Conservation (phyloP, 1,140 invertebrate genomes). For the Drosophila mayri region DNA sequence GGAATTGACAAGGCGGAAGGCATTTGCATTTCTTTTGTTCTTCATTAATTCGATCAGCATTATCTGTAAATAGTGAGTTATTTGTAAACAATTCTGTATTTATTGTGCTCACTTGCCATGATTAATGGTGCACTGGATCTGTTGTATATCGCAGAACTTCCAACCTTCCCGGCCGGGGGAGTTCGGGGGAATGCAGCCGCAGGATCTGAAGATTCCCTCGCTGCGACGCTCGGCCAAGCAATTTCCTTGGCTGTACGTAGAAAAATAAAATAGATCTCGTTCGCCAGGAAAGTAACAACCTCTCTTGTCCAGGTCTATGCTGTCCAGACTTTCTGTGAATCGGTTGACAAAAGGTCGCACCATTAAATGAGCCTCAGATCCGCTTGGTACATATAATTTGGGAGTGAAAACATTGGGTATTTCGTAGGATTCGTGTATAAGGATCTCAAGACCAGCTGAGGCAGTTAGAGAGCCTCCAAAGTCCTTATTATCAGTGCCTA, state of each 20-base stretch:
- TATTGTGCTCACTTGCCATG: constrained; percentile 50
- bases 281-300: constrained; percentile 87
- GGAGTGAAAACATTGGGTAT: constrained; percentile 86
- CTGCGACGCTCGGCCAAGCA: constrained; percentile 87
- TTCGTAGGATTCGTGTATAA: constrained; percentile 87
- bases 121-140: constrained; percentile 54
- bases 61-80: constrained; percentile 28
- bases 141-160: constrained; percentile 48
- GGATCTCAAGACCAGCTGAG: constrained; percentile 51
- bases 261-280: constrained; percentile 78
- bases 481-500: constrained; percentile 85
- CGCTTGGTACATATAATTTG: constrained; percentile 36
- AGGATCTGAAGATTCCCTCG: constrained; percentile 83
- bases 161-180: constrained; percentile 77
- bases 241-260: constrained; percentile 87
- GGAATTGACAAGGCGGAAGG: constrained; percentile 62
- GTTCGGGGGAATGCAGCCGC: constrained; percentile 87
- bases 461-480: constrained; percentile 72
- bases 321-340: constrained; percentile 18
- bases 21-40: constrained; percentile 59
- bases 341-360: constrained; percentile 42
- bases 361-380: constrained; percentile 45
- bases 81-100: constrained; percentile 5
- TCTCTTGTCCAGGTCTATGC: constrained; percentile 57
- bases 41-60: constrained; percentile 22